Conservation (phyloP, 2,888 invertebrate species). For the Eristalinus sepulchralis region DNA sequence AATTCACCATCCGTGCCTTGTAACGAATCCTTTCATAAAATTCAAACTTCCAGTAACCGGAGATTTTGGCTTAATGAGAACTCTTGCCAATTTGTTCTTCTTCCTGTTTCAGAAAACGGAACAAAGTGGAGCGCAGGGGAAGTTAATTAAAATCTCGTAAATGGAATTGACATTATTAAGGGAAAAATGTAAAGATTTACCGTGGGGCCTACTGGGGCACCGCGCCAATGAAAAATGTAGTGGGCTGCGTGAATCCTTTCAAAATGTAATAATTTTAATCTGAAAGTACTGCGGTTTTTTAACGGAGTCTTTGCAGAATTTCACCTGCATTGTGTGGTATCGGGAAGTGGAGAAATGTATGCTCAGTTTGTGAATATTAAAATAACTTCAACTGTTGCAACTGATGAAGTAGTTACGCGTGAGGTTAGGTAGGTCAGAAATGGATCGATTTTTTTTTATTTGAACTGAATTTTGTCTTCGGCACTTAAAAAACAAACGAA, state of each 20-base stretch:
- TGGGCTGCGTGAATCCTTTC: neutral
- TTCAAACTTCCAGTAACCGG: neutral
- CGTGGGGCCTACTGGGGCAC: neutral
- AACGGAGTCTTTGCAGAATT: neutral
- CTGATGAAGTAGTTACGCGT: neutral
- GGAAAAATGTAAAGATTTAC: neutral
- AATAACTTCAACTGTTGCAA: neutral
- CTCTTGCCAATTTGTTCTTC: neutral
- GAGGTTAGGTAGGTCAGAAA: neutral
- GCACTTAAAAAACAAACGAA: no score
- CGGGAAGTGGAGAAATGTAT: neutral
- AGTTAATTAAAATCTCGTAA: neutral
- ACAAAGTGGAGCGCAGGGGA: neutral
- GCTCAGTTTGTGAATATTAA: neutral
- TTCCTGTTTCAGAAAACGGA: neutral
- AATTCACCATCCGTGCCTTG: neutral
- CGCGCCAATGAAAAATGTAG: neutral
- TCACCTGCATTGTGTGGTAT: neutral
- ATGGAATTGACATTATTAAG: neutral
- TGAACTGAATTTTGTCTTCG: no score
- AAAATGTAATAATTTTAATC: neutral
- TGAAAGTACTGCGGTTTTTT: neutral
- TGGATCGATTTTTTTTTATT: no score
- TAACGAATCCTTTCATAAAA: neutral
- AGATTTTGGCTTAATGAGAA: neutral